Percentiles rank a stretch among this genome's conserved stretches.
Evolutionary conservation across 2,888 invertebrate species (phyloP).

Genomic region (Nomada goodeniana): DNA sequence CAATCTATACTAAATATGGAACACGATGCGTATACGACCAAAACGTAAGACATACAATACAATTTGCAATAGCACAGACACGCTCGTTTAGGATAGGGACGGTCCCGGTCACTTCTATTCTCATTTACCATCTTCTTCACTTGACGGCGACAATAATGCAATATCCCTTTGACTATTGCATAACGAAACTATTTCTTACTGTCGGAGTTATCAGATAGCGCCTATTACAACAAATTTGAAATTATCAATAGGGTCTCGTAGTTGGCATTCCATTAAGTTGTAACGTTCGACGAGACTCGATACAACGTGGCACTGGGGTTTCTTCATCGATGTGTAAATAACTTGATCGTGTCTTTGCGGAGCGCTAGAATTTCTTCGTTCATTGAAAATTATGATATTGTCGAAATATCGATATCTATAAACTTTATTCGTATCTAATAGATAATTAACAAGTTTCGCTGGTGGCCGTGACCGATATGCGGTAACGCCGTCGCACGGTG

Average conservation of each 20-base stretch:
- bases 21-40: neutral
- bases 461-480: slow-evolving; percentile 69
- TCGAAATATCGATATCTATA: slow-evolving; percentile 34
- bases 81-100: slow-evolving; percentile 14
- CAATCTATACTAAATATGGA: slow-evolving; percentile 12
- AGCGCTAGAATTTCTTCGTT: slow-evolving; percentile 1
- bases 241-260: neutral
- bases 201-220: neutral
- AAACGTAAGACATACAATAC: neutral
- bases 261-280: neutral
- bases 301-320: neutral
- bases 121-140: neutral
- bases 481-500: slow-evolving; percentile 56
- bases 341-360: neutral
- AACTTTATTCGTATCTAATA: slow-evolving; percentile 57
- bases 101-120: slow-evolving; percentile 1
- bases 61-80: neutral
- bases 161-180: neutral
- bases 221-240: neutral
- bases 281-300: neutral
- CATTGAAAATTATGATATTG: slow-evolving; percentile 5
- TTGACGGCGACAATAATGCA: neutral
- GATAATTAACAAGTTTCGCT: slow-evolving; percentile 66
- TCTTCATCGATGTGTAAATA: neutral
- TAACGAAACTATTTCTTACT: neutral